Conservation (phyloP, 2,113 vertebrate genomes). For the Gracilinanus agilis region DNA sequence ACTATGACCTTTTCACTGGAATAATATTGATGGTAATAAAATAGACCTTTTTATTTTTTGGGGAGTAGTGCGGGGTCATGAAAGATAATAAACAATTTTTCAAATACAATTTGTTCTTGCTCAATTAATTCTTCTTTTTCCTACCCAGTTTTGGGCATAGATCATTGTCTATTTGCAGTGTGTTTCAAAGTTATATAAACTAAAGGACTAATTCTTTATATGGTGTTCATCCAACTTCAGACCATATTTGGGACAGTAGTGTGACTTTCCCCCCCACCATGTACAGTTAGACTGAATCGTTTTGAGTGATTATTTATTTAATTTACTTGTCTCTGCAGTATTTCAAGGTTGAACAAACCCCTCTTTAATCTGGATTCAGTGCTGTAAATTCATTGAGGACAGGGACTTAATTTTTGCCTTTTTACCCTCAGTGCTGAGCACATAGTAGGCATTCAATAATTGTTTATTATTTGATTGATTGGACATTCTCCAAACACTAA, state of each 20-base stretch:
- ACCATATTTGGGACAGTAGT: background rate
- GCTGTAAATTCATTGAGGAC: background rate
- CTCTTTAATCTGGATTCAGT: background rate
- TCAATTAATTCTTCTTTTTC: background rate
- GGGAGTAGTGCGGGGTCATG: background rate
- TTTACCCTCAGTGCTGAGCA: background rate
- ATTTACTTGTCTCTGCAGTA: background rate
- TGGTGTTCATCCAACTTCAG: background rate
- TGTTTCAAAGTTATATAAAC: background rate
- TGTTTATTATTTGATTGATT: no score
- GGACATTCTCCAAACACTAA: background rate
- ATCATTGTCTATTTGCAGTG: background rate
- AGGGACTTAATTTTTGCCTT: background rate
- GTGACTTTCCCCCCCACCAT: rapidly evolving
- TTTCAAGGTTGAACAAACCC: background rate
- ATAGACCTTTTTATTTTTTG: background rate
- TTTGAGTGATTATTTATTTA: background rate
- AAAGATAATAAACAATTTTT: no score
- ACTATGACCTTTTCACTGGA: background rate
- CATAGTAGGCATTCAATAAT: background rate
- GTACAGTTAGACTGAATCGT: background rate
- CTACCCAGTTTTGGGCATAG: background rate
- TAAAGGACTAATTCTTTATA: background rate
- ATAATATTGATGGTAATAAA: background rate
- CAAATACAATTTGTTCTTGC: no score